Conservation (phyloP, 2,113 vertebrate genomes). For the Noturus placidus region DNA sequence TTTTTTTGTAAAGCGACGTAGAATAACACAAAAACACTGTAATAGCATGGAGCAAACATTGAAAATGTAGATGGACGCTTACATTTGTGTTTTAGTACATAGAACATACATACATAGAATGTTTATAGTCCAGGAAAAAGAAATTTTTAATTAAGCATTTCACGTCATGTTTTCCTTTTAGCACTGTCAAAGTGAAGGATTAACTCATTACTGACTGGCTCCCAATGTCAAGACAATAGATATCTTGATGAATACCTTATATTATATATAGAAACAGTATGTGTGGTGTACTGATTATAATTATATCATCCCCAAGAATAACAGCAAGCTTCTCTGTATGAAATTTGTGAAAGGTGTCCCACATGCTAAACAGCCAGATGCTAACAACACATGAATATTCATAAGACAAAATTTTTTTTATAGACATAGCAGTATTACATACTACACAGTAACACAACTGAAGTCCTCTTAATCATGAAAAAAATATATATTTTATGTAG, state of each 20-base stretch:
- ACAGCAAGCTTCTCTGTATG: not conserved
- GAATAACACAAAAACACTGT: not conserved
- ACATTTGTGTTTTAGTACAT: not conserved
- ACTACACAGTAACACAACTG: not conserved
- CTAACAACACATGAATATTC: constrained; percentile 52
- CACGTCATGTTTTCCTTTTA: not conserved
- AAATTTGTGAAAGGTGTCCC: not conserved
- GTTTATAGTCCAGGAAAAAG: not conserved
- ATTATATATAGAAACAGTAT: not conserved
- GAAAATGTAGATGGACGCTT: not conserved
- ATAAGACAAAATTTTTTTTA: constrained; percentile 50
- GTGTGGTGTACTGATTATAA: not conserved
- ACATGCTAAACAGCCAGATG: not conserved
- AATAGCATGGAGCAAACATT: not conserved
- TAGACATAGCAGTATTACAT: constrained; percentile 42
- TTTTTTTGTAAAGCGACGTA: not conserved
- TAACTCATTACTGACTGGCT: not conserved
- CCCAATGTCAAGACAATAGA: not conserved
- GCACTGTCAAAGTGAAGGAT: not conserved
- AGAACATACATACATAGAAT: not conserved
- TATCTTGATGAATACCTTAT: not conserved
- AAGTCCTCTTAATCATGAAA: not conserved
- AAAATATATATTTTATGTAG: not conserved
- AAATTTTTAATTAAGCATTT: not conserved
- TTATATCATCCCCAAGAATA: not conserved